Percentiles rank a stretch among this genome's conserved stretches.
Evolutionary conservation across 2,113 vertebrate species (phyloP).

Genomic region (Atherinomorus stipes): DNA sequence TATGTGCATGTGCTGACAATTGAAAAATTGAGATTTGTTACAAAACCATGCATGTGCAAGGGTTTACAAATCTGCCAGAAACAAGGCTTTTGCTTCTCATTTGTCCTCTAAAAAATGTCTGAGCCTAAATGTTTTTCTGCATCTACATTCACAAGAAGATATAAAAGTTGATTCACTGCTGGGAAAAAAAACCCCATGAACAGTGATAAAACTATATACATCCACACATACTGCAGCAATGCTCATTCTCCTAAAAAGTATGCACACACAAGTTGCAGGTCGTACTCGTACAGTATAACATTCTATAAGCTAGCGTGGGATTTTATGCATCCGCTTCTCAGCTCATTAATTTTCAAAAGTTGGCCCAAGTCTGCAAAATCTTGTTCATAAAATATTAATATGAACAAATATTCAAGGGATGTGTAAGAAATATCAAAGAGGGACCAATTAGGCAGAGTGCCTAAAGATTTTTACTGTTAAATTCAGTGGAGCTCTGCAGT

Average conservation of each 20-base stretch:
- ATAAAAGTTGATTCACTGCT: constrained; percentile 29
- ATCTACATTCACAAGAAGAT: constrained; percentile 47
- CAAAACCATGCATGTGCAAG: too few relatives aligned
- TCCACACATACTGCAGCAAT: not conserved
- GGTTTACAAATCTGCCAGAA: too few relatives aligned
- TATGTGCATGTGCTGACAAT: too few relatives aligned
- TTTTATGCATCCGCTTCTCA: constrained; percentile 77
- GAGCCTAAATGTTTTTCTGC: constrained; percentile 42
- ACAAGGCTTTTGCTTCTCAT: constrained; percentile 45
- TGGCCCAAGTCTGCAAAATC: constrained; percentile 80
- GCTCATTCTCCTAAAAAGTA: not conserved
- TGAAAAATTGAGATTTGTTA: too few relatives aligned
- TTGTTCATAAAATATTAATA: constrained; percentile 85
- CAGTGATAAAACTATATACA: too few relatives aligned
- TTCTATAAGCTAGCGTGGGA: constrained; percentile 56
- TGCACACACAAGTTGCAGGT: constrained; percentile 37
- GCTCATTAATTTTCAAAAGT: constrained; percentile 85
- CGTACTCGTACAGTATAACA: constrained; percentile 34
- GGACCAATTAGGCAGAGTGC: constrained; percentile 85
- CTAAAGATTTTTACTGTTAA: constrained; percentile 71
- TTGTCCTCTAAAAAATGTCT: constrained; percentile 50
- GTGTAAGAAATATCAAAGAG: constrained; percentile 83
- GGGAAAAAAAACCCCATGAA: too few relatives aligned
- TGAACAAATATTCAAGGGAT: constrained; percentile 87
- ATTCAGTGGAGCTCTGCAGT: constrained; percentile 36